Evolutionary conservation across 2,888 invertebrate species (phyloP), one percentile per base, ranked within the genome.

Genomic region (Uloborus plumipes): DNA sequence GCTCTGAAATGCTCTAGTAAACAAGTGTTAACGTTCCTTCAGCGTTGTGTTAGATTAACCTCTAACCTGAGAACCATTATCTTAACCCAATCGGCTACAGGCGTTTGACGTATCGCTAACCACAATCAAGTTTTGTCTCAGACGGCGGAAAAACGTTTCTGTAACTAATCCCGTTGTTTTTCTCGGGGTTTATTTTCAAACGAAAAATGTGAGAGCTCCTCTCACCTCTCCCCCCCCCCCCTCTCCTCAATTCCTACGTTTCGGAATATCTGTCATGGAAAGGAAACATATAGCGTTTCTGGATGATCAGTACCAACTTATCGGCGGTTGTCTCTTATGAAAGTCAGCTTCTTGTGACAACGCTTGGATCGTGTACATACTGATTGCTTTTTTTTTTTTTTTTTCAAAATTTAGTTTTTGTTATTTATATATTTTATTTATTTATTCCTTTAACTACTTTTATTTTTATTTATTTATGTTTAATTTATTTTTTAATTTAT

Each of bases 101-200:
- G 49, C 22, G 20, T 61, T 49, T 14, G 0, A 20, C 66, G 59
- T 75, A 75, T 75, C 75, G 22, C 26, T 22, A 39, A 13, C 39
- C 20, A 39, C 15, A 31, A 75, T 75, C 75, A 20, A 51, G 49
- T 31, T 61, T 59, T 2, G 22, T 14, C n/a, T 64, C 64, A 31
- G 64, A 59, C 20, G 51, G 50, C 26, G 39, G 47, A 62, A 67
- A 78, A 55, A 71, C 58, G 53, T 49, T 49, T 61, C 31, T 31
- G 69, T 67, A 80, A 80, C 73, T 64, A 74, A 80, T 80, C 79
- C 79, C 55, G 73, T 73, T 80, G 79, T 80, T 80, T 80, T 73
- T 80, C 59, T 11, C 16, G 18, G 55, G 69, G 69, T 61, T 76
- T 39, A 39, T 39, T 39, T 39, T 39, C 39, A 26, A 26, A 62